Base-by-base conservation (phyloP, 2,113 vertebrate genomes). In the Larimichthys crocea region DNA sequence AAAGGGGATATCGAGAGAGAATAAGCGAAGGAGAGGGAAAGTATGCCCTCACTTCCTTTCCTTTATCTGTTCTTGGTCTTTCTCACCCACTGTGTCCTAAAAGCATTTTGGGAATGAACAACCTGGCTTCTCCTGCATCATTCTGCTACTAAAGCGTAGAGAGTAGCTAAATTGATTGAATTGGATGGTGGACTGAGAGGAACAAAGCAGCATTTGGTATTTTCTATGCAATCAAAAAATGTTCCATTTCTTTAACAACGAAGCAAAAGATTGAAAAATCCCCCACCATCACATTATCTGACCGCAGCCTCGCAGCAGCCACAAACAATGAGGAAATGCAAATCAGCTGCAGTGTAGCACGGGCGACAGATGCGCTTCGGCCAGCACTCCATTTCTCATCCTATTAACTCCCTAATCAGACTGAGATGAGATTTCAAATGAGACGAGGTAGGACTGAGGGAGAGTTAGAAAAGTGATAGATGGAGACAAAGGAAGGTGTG, bases 41-140 rank as follows among this genome's bases (percentile, higher is more conserved):
- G 76, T 85, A 88, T 94, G 89, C 80, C 55, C 91, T 94, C 87
- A 91, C 85, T 94, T 95, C 92, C 93, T 92, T 49, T 91, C 74
- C 78, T 87, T 89, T 90, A 93, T 93, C 92, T 88, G 31, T 48
- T 63, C 79, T 77, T 16, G 16, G 56, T 84, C 65, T 79, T 62
- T 90, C 59, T 91, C 74, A 55, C 73, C 65, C 67, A 35, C 29
- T 6, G 42, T 74, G 60, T 49, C 48, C 64, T 44, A 1, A 63
- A 62, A 73, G 59, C 42, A 29, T 48, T 63, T 81, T 82, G 71
- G 55, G 55, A 90, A 84, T 24, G n/a, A 22, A 68, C 8, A 16
- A 2, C n/a, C 40, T 44, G n/a, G 26, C 42, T n/a, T 79, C 75
- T 35, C 16, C 46, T 65, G 49, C 65, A 62, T 70, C 42, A 16